Conservation (phyloP, 92 coral and sea anemone species). For the Chrysogorgia sp. region DNA sequence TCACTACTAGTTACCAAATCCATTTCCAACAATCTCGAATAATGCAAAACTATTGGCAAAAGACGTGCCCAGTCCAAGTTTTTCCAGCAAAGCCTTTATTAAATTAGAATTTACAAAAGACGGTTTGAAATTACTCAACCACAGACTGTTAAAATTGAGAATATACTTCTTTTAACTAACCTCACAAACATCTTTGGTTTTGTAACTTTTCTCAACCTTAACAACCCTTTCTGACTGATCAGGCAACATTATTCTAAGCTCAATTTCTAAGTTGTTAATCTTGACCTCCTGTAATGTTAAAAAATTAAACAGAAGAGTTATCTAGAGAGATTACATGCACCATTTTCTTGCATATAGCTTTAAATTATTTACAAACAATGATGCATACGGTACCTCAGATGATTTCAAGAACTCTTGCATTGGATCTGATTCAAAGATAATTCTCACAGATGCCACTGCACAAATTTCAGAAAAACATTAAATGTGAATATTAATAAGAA, state of each 20-base stretch:
- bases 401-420: slow-evolving; percentile 82
- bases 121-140: neutral
- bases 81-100: slow-evolving; percentile 85
- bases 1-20: slow-evolving; percentile 84
- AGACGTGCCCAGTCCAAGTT: slow-evolving; percentile 69
- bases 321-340: neutral
- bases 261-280: slow-evolving; percentile 69
- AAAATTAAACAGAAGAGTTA: neutral
- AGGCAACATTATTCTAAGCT: slow-evolving; percentile 78
- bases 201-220: slow-evolving; percentile 71
- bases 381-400: slow-evolving; percentile 48
- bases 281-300: slow-evolving; percentile 17
- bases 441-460: slow-evolving; percentile 80
- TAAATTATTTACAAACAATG: neutral
- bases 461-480: neutral
- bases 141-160: too few species aligned
- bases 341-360: neutral
- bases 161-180: slow-evolving; percentile 42
- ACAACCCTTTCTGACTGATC: slow-evolving; percentile 80
- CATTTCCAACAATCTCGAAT: slow-evolving; percentile 83
- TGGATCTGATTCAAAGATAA: slow-evolving; percentile 78
- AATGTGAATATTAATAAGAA: too few species aligned
- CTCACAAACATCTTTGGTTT: slow-evolving; percentile 83
- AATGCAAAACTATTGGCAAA: slow-evolving; percentile 72
- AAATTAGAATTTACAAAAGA: neutral